A percentile compares a stretch with the other conserved stretches of the same genome.
phyloP scores from a whole-genome alignment of 1,140 invertebrate species.

The Trinorchestia longiramus region DNA sequence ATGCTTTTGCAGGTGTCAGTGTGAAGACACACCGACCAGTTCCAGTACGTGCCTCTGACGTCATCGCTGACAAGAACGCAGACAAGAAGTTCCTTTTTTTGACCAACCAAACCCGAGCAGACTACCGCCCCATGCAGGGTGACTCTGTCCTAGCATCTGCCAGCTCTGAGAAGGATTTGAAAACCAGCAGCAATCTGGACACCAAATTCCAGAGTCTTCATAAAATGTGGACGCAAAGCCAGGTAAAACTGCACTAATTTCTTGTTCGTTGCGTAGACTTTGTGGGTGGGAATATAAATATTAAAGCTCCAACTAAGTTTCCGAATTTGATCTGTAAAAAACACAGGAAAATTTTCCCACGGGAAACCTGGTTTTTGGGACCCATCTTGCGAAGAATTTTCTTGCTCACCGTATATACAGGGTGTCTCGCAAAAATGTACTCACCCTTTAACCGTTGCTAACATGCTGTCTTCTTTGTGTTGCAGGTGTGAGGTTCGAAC shows the following conservation, averaged over 20 bases:
- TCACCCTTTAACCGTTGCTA: no score
- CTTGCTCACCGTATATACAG: no score
- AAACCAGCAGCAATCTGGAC: conserved; percentile 81
- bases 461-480: no score
- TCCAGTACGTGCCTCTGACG: conserved; percentile 71
- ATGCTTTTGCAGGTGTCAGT: conserved; percentile 75
- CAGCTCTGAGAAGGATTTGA: conserved; percentile 68
- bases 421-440: no score
- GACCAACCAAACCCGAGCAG: conserved; percentile 84
- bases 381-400: no score
- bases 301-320: no score
- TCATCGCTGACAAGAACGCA: conserved; percentile 79
- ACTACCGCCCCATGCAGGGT: conserved; percentile 80
- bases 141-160: not conserved
- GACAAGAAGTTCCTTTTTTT: conserved; percentile 87
- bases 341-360: no score
- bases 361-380: no score
- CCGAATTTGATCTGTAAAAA: no score
- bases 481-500: no score
- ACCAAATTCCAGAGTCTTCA: conserved; percentile 83
- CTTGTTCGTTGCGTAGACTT: no score
- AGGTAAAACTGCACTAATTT: not conserved
- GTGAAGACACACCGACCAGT: conserved; percentile 81
- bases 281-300: no score
- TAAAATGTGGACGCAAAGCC: conserved; percentile 74